Evolutionary conservation across 2,113 vertebrate genomes (phyloP), one percentile per base, ranked within the genome.

Genomic region (Acinonyx jubatus): DNA sequence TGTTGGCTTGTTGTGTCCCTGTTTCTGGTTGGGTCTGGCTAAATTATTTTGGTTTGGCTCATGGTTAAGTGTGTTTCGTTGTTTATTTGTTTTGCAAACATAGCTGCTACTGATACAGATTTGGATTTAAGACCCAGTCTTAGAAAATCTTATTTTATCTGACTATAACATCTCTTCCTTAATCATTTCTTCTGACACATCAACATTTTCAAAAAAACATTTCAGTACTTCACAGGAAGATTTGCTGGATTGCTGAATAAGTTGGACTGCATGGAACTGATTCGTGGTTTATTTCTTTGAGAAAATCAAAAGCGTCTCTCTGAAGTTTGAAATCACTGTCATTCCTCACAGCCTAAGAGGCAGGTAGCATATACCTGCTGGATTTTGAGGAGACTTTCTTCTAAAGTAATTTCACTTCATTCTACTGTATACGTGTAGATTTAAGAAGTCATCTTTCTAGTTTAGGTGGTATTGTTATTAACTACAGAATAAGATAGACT

Each of bases 1-100:
- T 55, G 18, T 57, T 69, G 66, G 4, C 45, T 97, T 52, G 1
- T 57, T 92, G 65, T 18, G n/a, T 55, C 50, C 16, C 45, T 76
- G 12, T 92, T 95, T 85, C 33, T 92, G 7, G 18, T 87, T 66
- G 33, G 36, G 1, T 66, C 55, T 95, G 65, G 25, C 65, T 57
- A 66, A 84, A 84, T 85, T 81, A 55, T 90, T 69, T 92, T 45
- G 12, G 7, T 55, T 91, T 95, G 94, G 19, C 19, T 73, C 15
- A 73, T 91, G 85, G 68, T 82, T 90, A 76, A 69, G 11, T 90
- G 38, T 57, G n/a, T 82, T 96, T 87, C 73, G 33, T 68, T 93
- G 23, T 88, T 94, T 48, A 23, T 95, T 93, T 96, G 55, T 76
- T 92, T 94, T 94, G 57, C 25, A 78, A 85, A 89, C 55, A 27